A percentile compares a stretch with the other conserved stretches of the same genome.
Evolutionary conservation across 2,113 vertebrate species (phyloP).

Genomic region (Melanostigma gelatinosum): DNA sequence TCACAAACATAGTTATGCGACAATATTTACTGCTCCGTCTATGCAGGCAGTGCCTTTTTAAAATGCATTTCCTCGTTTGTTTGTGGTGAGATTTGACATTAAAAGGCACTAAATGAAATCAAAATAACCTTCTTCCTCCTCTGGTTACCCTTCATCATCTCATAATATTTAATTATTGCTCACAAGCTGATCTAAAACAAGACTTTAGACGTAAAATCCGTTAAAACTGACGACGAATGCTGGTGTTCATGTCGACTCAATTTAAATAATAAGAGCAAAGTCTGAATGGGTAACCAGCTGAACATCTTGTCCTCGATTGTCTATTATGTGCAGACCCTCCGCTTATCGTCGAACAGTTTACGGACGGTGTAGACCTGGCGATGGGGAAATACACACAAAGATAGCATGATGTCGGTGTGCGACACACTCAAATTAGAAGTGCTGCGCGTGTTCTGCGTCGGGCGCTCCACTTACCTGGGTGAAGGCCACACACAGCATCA

Average conservation of each 20-base stretch:
- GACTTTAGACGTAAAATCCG: neutral
- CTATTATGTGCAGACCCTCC: conserved; percentile 83
- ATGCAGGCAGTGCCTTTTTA: neutral
- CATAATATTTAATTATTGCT: conserved; percentile 31
- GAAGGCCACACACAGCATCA: conserved; percentile 86
- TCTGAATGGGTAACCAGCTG: conserved; percentile 9
- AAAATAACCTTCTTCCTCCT: neutral
- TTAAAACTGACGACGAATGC: neutral
- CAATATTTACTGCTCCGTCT: neutral
- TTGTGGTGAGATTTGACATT: conserved; percentile 34
- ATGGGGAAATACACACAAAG: neutral
- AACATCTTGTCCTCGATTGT: conserved; percentile 1
- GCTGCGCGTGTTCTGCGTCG: too few relatives aligned
- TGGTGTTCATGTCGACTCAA: neutral
- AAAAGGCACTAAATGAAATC: conserved; percentile 58
- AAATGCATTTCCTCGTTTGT: conserved; percentile 30
- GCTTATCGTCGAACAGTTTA: conserved; percentile 89
- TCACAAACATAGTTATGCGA: neutral
- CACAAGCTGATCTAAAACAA: conserved; percentile 1
- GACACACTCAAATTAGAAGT: neutral
- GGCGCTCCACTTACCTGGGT: conserved; percentile 79
- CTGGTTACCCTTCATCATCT: conserved; percentile 14
- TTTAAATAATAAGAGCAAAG: neutral
- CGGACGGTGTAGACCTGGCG: conserved; percentile 87
- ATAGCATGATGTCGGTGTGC: neutral